Evolutionary conservation across 2,113 vertebrate species (phyloP).

Genomic region (Sisor rabdophorus): DNA sequence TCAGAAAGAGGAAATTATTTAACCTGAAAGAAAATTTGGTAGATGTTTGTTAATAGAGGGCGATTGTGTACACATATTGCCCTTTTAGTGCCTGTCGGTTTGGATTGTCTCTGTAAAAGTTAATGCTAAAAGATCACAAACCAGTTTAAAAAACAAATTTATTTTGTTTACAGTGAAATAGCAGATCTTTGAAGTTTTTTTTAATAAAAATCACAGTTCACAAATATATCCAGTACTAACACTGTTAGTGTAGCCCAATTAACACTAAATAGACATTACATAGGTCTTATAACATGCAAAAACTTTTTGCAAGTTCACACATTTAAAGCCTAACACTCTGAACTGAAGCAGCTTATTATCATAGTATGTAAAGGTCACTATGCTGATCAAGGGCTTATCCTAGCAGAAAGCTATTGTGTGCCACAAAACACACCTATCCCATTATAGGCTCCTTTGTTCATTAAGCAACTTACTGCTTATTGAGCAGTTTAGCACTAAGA

Average conservation of each 20-base stretch:
- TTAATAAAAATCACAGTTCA: background rate
- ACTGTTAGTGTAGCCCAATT: slow-evolving; percentile 13
- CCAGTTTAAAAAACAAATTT: too few species aligned
- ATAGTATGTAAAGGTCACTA: slow-evolving; percentile 53
- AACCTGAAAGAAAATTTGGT: too few species aligned
- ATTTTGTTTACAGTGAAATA: background rate
- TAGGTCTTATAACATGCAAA: too few species aligned
- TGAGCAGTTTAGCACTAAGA: slow-evolving; percentile 55
- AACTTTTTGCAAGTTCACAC: background rate
- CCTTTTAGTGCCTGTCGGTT: too few species aligned
- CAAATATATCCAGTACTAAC: slow-evolving; percentile 7
- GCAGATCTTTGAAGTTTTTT: background rate
- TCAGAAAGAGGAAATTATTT: too few species aligned
- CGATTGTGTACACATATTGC: too few species aligned
- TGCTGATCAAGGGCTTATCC: slow-evolving; percentile 48
- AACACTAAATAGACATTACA: too few species aligned
- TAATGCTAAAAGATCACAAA: too few species aligned
- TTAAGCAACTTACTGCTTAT: slow-evolving; percentile 54
- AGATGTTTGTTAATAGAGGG: too few species aligned
- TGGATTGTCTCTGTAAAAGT: too few species aligned
- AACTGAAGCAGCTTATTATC: slow-evolving; percentile 17
- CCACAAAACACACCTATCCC: slow-evolving; percentile 37
- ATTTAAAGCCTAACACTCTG: slow-evolving; percentile 4
- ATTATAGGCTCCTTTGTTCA: slow-evolving; percentile 44
- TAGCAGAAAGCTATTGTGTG: slow-evolving; percentile 38